phyloP scores from a whole-genome alignment of 2,113 vertebrate genomes.

The Opisthocomus hoazin region DNA sequence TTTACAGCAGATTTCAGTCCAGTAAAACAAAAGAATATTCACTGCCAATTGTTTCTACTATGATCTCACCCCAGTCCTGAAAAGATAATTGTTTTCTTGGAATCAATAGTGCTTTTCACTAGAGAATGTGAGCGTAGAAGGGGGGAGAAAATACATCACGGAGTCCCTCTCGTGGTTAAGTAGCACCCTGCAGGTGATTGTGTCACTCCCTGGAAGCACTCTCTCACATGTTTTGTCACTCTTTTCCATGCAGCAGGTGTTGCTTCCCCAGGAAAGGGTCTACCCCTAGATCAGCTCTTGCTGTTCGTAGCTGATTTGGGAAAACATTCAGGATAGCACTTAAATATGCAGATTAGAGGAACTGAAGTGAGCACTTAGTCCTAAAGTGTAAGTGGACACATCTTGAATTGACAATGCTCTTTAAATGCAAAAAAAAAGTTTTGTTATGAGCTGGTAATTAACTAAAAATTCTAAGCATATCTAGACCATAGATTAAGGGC shows the following conservation, averaged over 20 bases:
- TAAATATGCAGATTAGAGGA: background rate
- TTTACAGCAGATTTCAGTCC: background rate
- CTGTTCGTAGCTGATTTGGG: background rate
- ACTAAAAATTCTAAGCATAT: background rate
- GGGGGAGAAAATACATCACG: background rate
- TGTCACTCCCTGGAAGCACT: background rate
- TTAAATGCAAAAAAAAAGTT: background rate
- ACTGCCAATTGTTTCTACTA: slow-evolving; percentile 14
- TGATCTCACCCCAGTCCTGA: slow-evolving; percentile 38
- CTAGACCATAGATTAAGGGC: background rate
- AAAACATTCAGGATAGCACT: background rate
- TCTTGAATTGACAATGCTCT: background rate
- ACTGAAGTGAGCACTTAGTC: background rate
- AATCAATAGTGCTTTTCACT: slow-evolving; percentile 35
- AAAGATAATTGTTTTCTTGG: slow-evolving; percentile 40
- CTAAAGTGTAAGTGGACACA: background rate
- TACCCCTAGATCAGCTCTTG: background rate
- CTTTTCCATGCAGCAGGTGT: background rate
- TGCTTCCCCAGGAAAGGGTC: background rate
- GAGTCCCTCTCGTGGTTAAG: slow-evolving; percentile 39
- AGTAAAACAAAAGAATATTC: slow-evolving; percentile 31
- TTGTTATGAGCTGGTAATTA: background rate
- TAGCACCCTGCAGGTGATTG: background rate
- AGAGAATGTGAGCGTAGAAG: background rate
- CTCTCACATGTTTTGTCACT: background rate